Conservation (phyloP, 2,888 invertebrate species). For the Synergus itoensis region DNA sequence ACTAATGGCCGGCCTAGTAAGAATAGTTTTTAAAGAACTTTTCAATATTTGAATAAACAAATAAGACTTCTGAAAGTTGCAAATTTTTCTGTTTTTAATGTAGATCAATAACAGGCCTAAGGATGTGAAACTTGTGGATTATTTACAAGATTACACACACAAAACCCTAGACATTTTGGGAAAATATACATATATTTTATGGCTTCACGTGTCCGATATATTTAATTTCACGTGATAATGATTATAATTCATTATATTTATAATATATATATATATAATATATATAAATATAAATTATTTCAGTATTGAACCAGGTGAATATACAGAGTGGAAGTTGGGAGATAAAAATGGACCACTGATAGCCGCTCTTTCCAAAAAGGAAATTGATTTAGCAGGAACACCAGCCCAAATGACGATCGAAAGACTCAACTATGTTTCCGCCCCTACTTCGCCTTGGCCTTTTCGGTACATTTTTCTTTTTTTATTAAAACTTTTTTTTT, state of each 20-base stretch:
- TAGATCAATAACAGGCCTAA: conserved; percentile 44
- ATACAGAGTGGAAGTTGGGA: conserved; percentile 43
- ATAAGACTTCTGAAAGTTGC: background rate
- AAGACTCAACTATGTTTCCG: conserved; percentile 33
- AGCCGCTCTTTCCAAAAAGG: conserved; percentile 40
- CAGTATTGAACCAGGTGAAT: conserved; percentile 49
- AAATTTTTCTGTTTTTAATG: background rate
- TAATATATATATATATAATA: too few species aligned
- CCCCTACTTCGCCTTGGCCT: conserved; percentile 56
- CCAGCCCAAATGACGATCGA: conserved; percentile 44
- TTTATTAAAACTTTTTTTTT: background rate
- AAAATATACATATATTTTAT: conserved; percentile 51
- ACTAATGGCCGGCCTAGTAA: conserved; percentile 56
- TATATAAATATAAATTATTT: background rate
- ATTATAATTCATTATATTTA: too few species aligned
- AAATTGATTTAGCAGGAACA: conserved; percentile 48
- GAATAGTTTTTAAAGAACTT: conserved; percentile 30
- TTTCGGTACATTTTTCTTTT: conserved; percentile 52
- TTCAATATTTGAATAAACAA: conserved; percentile 10
- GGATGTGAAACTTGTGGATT: conserved; percentile 42
- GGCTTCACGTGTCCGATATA: conserved; percentile 53
- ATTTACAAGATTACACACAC: conserved; percentile 48
- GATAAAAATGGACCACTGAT: conserved; percentile 54
- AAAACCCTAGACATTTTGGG: conserved; percentile 47
- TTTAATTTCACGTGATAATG: conserved; percentile 59